Evolutionary conservation across 2,888 invertebrate species (phyloP).

Genomic region (Trichogramma dendrolimi): DNA sequence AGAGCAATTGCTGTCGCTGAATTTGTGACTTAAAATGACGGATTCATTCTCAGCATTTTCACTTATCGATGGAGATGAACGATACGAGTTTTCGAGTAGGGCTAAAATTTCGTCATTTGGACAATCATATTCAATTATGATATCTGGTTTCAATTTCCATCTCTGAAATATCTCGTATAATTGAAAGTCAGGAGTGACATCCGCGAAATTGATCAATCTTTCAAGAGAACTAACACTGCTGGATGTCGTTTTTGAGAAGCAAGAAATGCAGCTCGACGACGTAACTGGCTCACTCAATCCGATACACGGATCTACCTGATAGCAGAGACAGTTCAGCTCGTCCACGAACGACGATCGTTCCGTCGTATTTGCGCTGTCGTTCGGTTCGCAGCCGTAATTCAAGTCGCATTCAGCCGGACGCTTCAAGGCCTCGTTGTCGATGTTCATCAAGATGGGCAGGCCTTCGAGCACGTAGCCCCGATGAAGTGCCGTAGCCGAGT

Average conservation of each 20-base stretch:
- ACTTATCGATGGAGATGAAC: background rate
- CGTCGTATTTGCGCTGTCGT: no score
- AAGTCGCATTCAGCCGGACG: constrained; percentile 12
- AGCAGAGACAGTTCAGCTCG: no score
- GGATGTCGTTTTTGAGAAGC: no score
- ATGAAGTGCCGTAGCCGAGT: constrained; percentile 55
- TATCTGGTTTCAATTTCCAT: constrained; percentile 51
- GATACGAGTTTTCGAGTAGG: background rate
- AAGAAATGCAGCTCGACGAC: no score
- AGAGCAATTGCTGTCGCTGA: no score
- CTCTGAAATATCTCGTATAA: constrained; percentile 38
- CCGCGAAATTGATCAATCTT: no score
- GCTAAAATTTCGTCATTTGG: constrained; percentile 45
- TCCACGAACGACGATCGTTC: no score
- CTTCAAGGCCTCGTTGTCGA: background rate
- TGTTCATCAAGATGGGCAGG: constrained; percentile 54
- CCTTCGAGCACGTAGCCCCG: constrained; percentile 66
- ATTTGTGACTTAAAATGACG: no score
- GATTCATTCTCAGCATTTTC: background rate
- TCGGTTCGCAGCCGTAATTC: background rate
- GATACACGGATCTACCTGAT: no score
- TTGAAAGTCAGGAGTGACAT: constrained; percentile 21
- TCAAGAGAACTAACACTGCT: no score
- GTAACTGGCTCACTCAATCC: no score
- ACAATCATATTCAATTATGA: constrained; percentile 59